A percentile compares a stretch with the other conserved stretches of the same genome.
Conservation (phyloP, 37 sponge, comb jelly and placozoan species). For the Axinella damicornis region DNA sequence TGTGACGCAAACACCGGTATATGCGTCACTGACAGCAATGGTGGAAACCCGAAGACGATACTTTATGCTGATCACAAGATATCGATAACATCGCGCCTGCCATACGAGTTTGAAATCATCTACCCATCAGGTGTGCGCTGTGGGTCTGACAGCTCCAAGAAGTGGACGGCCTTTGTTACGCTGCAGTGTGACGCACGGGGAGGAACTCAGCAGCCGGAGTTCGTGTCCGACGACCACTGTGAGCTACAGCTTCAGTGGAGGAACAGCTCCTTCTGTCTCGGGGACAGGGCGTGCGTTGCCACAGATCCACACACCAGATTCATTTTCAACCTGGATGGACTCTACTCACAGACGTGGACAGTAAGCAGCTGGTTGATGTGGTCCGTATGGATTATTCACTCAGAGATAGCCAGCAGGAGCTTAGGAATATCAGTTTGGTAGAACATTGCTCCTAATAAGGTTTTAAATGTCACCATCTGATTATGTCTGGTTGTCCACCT, state of each 20-base stretch:
- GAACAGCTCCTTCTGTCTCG: conserved; percentile 43
- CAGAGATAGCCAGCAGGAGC: no score
- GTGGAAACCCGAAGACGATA: conserved; percentile 4
- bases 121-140: conserved; percentile 40
- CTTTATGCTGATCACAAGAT: conserved; percentile 37
- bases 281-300: conserved; percentile 31
- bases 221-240: conserved; percentile 32
- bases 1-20: conserved; percentile 33
- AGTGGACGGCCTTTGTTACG: conserved; percentile 41
- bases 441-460: no score
- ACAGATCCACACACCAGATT: not conserved
- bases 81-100: conserved; percentile 37
- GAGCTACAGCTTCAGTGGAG: conserved; percentile 52
- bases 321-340: conserved; percentile 36
- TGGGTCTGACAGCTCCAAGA: not conserved
- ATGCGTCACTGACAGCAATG: conserved; percentile 1
- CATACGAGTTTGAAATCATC: conserved; percentile 36
- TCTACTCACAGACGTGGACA: conserved; percentile 32
- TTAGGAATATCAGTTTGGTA: no score
- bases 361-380: conserved; percentile 9
- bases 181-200: conserved; percentile 25
- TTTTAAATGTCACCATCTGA: not conserved
- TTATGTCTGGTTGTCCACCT: not conserved
- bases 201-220: conserved; percentile 13
- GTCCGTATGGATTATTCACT: no score